phyloP scores from a whole-genome alignment of 2,113 vertebrate species.

The Entomyzon cyanotis region DNA sequence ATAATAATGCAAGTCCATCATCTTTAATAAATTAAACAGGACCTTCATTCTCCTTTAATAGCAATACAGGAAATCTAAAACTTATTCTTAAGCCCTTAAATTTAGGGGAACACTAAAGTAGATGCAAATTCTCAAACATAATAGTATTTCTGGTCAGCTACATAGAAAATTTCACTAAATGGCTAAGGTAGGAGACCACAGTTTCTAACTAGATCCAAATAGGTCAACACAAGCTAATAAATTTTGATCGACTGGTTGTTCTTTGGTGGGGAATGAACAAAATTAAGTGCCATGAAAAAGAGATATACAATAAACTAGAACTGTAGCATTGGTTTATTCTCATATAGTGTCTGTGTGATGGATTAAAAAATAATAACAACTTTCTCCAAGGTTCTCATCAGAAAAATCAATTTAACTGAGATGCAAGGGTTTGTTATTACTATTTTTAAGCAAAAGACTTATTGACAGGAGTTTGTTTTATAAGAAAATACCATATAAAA shows the following conservation, averaged over 20 bases:
- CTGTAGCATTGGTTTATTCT: not conserved
- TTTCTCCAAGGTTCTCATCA: not conserved
- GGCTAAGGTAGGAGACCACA: not conserved
- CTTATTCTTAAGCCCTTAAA: slow-evolving; percentile 10
- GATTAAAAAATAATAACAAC: not conserved
- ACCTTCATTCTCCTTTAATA: slow-evolving; percentile 18
- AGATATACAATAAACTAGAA: slow-evolving; percentile 11
- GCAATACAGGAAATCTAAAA: slow-evolving; percentile 36
- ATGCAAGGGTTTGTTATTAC: not conserved
- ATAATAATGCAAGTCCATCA: slow-evolving; percentile 36
- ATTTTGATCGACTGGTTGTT: slow-evolving; percentile 22
- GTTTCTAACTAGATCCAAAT: slow-evolving; percentile 1
- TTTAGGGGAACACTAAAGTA: slow-evolving; percentile 9
- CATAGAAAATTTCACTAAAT: slow-evolving; percentile 13
- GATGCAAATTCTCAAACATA: slow-evolving; percentile 16
- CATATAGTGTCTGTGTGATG: not conserved
- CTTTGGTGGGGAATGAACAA: not conserved
- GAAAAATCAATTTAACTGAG: slow-evolving; percentile 43
- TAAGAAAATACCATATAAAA: not conserved
- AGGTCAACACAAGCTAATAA: slow-evolving; percentile 23
- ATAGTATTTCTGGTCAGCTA: slow-evolving; percentile 27
- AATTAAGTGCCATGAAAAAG: not conserved
- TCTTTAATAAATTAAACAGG: slow-evolving; percentile 64
- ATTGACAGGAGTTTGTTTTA: not conserved
- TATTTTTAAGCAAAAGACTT: slow-evolving; percentile 17